Evolutionary conservation across 2,888 invertebrate genomes (phyloP).

Genomic region (Barypeithes pellucidus): DNA sequence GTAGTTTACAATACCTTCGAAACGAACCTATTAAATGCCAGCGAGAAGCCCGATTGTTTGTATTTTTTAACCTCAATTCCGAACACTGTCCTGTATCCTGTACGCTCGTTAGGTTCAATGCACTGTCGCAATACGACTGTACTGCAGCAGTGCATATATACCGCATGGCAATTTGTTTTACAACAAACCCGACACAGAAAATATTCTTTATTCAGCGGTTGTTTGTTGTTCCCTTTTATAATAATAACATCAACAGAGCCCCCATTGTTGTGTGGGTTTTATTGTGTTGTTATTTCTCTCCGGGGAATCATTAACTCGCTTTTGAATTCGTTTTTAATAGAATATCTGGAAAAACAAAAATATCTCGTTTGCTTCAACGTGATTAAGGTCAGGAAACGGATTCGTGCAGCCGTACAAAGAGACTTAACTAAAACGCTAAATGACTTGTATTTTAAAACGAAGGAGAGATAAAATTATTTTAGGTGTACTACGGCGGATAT

Average conservation of each 20-base stretch:
- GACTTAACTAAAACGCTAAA: constrained; percentile 8
- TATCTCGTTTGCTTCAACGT: constrained; percentile 22
- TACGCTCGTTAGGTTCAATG: constrained; percentile 23
- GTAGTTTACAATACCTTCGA: no score
- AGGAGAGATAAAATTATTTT: background rate
- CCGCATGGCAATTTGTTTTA: constrained; percentile 20
- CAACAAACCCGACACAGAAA: constrained; percentile 32
- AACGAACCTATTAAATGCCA: no score
- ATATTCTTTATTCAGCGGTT: constrained; percentile 44
- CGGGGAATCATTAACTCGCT: constrained; percentile 2
- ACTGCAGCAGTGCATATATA: constrained; percentile 21
- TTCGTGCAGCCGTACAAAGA: background rate
- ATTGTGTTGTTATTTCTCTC: constrained; percentile 17
- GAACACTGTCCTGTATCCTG: constrained; percentile 20
- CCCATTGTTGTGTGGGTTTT: constrained; percentile 22
- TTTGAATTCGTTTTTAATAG: constrained; percentile 38
- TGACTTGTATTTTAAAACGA: constrained; percentile 6
- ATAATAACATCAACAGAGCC: constrained; percentile 31
- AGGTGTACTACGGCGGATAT: background rate
- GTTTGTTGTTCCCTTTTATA: constrained; percentile 32
- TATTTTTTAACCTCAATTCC: constrained; percentile 47
- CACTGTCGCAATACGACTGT: constrained; percentile 17
- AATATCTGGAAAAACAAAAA: constrained; percentile 40
- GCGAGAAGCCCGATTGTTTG: background rate
- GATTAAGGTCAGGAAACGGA: constrained; percentile 29